Evolutionary conservation across 2,113 vertebrate genomes (phyloP).

Genomic region (Tapirus terrestris): DNA sequence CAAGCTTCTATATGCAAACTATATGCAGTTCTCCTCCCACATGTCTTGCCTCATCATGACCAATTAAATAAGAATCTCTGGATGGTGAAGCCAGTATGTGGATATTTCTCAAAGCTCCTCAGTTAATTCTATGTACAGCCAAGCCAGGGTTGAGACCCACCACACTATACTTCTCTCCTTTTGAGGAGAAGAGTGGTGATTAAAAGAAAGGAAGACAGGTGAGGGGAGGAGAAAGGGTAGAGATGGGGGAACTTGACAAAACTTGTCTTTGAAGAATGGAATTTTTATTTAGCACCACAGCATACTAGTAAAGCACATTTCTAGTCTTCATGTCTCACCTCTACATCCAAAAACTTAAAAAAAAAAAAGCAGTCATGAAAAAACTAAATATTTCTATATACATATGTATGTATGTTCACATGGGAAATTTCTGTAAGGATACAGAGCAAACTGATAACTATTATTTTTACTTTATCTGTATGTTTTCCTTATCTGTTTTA

Average conservation of each 20-base stretch:
- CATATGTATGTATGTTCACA: background rate
- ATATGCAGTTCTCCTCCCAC: background rate
- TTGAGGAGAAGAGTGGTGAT: background rate
- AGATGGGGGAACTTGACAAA: background rate
- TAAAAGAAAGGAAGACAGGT: background rate
- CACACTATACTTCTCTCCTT: background rate
- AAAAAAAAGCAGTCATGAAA: background rate
- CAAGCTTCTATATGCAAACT: background rate
- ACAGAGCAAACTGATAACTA: background rate
- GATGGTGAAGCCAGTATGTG: background rate
- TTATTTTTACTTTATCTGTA: conserved; percentile 2
- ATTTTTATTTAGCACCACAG: background rate
- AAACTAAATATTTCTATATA: conserved; percentile 24
- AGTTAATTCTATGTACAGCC: background rate
- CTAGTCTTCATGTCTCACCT: conserved; percentile 12
- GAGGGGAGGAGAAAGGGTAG: background rate
- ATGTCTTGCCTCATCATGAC: background rate
- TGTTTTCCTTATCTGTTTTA: background rate
- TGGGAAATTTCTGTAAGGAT: background rate
- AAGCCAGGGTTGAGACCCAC: background rate
- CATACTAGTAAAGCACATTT: background rate
- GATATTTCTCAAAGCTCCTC: background rate
- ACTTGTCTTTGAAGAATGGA: background rate
- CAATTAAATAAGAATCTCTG: conserved; percentile 25
- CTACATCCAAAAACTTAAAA: background rate